These are phyloP conservation scores for Laterallus jamaicensis DNA, from an alignment of 2,113 vertebrate species.

Conservation along the genomic window DNA sequence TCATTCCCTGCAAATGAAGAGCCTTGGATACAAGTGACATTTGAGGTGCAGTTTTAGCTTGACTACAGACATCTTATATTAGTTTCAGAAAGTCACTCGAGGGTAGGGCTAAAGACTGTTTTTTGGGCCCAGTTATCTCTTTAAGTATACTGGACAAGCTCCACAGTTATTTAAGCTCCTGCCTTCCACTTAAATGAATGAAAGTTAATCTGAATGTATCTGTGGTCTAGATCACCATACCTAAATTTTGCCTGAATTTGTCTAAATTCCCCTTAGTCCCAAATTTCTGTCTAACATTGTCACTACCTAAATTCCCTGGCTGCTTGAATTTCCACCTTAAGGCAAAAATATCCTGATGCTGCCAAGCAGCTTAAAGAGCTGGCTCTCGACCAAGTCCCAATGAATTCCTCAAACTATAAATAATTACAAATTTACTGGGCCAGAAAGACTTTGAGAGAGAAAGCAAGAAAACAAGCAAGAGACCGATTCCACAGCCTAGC, in stretches of 20 bases:
- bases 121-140: not conserved
- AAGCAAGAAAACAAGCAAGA: constrained; percentile 25
- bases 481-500: not conserved
- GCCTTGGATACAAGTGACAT: not conserved
- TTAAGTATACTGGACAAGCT: not conserved
- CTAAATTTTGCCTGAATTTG: not conserved
- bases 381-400: constrained; percentile 12
- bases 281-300: not conserved
- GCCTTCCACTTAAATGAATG: constrained; percentile 10
- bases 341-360: not conserved
- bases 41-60: not conserved
- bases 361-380: constrained; percentile 39
- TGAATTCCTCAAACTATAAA: constrained; percentile 8
- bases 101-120: not conserved
- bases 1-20: not conserved
- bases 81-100: not conserved
- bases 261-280: not conserved
- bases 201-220: not conserved
- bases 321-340: constrained; percentile 15
- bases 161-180: not conserved
- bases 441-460: constrained; percentile 13
- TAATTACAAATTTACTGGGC: constrained; percentile 35
- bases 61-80: not conserved
- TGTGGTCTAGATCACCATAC: not conserved
- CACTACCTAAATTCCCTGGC: not conserved